phyloP scores from a whole-genome alignment of 2,888 invertebrate species.

The Cynaeus angustus region DNA sequence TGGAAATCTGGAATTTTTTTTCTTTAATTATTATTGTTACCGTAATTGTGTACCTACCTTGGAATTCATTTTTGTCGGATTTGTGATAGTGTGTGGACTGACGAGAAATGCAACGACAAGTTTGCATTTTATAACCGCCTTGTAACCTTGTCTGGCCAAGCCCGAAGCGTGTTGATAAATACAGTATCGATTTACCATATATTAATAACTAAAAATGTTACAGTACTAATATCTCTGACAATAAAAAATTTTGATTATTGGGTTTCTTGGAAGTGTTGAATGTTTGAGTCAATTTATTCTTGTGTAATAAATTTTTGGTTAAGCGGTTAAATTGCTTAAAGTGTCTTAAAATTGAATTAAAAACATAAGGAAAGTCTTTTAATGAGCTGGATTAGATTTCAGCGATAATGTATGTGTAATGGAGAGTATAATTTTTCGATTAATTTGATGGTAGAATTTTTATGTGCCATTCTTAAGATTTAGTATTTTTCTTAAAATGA shows the following conservation, averaged over 20 bases:
- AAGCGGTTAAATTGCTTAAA: no score
- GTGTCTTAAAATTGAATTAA: background rate
- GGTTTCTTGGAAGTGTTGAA: no score
- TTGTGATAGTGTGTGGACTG: conserved; percentile 46
- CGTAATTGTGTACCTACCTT: conserved; percentile 52
- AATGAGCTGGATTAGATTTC: conserved; percentile 1
- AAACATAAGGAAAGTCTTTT: background rate
- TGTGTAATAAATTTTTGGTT: no score
- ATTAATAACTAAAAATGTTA: conserved; percentile 22
- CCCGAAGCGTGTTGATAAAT: conserved; percentile 29
- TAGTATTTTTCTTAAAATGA: background rate
- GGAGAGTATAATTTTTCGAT: conserved; percentile 2
- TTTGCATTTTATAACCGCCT: conserved; percentile 48
- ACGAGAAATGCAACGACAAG: conserved; percentile 40
- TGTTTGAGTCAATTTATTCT: no score
- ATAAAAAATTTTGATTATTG: no score
- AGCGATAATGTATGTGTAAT: background rate
- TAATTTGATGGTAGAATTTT: background rate
- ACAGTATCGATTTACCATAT: conserved; percentile 27
- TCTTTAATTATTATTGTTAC: conserved; percentile 22
- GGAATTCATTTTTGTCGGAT: conserved; percentile 55
- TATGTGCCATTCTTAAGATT: background rate
- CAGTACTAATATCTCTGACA: background rate
- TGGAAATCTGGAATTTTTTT: conserved; percentile 28
- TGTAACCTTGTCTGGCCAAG: conserved; percentile 47